phyloP scores from a whole-genome alignment of 2,113 vertebrate species.

The Ictidomys tridecemlineatus region DNA sequence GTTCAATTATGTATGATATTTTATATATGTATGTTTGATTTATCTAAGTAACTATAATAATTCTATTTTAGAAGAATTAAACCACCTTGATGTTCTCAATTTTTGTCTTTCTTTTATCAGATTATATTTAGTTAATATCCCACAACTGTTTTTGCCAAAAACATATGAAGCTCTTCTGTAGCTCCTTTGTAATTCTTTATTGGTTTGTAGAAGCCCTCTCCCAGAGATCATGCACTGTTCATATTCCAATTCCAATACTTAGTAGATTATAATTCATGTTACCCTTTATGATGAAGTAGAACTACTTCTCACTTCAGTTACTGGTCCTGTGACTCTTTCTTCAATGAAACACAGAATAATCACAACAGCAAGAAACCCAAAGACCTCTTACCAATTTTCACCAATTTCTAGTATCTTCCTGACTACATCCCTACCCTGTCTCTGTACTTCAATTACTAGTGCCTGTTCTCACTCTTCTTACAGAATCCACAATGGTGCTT shows the following conservation, averaged over 20 bases:
- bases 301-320: neutral
- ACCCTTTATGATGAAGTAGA: neutral
- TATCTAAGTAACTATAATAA: neutral
- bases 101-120: neutral
- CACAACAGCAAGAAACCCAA: neutral
- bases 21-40: slow-evolving; percentile 8
- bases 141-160: neutral
- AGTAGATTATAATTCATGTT: neutral
- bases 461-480: neutral
- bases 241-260: neutral
- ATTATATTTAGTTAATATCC: neutral
- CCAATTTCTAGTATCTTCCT: neutral
- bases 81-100: neutral
- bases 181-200: neutral
- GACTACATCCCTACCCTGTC: rapidly evolving
- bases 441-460: neutral
- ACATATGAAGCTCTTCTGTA: neutral
- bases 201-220: neutral
- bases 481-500: neutral
- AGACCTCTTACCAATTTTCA: neutral
- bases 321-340: neutral
- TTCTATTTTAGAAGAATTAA: neutral
- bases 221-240: neutral
- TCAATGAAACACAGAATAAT: neutral
- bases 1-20: neutral